phyloP scores from a whole-genome alignment of 2,113 vertebrate genomes.

The Orycteropus afer region DNA sequence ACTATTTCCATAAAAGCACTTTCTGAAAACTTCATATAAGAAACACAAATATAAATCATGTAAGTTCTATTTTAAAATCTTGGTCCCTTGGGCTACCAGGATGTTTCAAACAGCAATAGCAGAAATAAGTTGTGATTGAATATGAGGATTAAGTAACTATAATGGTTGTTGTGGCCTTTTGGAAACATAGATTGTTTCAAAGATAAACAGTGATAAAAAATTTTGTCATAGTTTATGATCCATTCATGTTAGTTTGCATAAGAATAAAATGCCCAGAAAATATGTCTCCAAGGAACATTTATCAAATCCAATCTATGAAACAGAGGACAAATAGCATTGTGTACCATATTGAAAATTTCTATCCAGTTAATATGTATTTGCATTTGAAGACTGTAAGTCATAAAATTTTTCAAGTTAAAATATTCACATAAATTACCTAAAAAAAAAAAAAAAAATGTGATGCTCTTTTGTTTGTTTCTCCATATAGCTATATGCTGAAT shows the following conservation, averaged over 20 bases:
- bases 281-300: constrained; percentile 10
- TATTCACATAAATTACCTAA: not conserved
- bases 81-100: not conserved
- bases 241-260: constrained; percentile 42
- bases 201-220: constrained; percentile 6
- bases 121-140: constrained; percentile 56
- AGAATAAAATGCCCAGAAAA: constrained; percentile 14
- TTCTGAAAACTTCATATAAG: constrained; percentile 70
- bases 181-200: not conserved
- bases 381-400: not conserved
- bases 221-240: constrained; percentile 14
- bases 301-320: not conserved
- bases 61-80: constrained; percentile 61
- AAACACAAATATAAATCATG: constrained; percentile 56
- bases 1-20: constrained; percentile 66
- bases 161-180: constrained; percentile 44
- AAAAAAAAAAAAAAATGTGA: not conserved
- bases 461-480: not conserved
- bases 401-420: not conserved
- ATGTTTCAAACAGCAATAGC: constrained; percentile 57
- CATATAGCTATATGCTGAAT: not conserved
- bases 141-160: constrained; percentile 7
- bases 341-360: not conserved
- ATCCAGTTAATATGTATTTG: not conserved
- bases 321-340: not conserved